These are phyloP conservation scores for Oncorhynchus nerka DNA, from an alignment of 2,113 vertebrate genomes.

Conservation along the genomic window DNA sequence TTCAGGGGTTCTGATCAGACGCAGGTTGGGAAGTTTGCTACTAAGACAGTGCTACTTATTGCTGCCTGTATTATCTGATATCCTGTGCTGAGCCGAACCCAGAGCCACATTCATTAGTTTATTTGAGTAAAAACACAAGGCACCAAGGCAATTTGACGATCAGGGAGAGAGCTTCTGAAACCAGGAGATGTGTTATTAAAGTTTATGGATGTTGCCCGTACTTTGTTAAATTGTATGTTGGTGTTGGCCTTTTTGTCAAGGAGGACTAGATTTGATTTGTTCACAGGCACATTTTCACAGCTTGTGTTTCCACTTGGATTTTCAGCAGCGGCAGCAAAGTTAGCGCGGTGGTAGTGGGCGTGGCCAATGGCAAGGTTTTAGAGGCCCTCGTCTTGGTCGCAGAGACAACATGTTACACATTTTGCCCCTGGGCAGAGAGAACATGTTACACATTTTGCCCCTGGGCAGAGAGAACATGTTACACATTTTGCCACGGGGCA, in stretches of 20 bases:
- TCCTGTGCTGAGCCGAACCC: conserved; percentile 52
- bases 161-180: conserved; percentile 63
- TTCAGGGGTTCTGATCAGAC: conserved; percentile 70
- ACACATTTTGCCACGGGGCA: too few relatives aligned
- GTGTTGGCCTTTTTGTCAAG: conserved; percentile 59
- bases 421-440: too few relatives aligned
- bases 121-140: conserved; percentile 59
- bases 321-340: conserved; percentile 19
- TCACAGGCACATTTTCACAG: conserved; percentile 59
- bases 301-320: conserved; percentile 15
- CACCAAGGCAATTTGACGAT: conserved; percentile 72
- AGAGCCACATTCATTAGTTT: conserved; percentile 73
- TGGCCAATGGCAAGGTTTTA: too few relatives aligned
- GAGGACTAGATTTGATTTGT: conserved; percentile 47
- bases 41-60: conserved; percentile 69
- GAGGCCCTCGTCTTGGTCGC: too few relatives aligned
- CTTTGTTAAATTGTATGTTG: conserved; percentile 62
- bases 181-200: conserved; percentile 65
- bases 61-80: conserved; percentile 64
- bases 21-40: conserved; percentile 36
- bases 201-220: conserved; percentile 60
- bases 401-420: too few relatives aligned
- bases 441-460: too few relatives aligned
- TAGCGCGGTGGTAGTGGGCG: too few relatives aligned
- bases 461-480: too few relatives aligned